Base-by-base conservation (phyloP, 2,113 vertebrate species). In the Lota lota region DNA sequence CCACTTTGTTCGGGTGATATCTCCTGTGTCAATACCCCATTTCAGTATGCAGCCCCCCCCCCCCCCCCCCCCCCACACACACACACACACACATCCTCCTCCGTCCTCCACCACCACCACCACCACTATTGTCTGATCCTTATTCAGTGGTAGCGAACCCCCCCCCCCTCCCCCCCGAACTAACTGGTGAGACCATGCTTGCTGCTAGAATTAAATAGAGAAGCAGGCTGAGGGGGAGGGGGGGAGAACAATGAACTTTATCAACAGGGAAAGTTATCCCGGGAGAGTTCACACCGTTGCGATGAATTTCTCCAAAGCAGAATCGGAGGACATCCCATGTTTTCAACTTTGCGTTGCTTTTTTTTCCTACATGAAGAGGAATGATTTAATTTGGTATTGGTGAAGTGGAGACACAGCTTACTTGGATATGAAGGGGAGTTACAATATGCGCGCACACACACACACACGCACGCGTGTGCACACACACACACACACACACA, bases 101-200 rank as follows among this genome's bases (percentile, higher is more conserved):
- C 51, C 2, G 3, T 53, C 3, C 51, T 14, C 51, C 51, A 12
- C 51, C 51, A 12, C 51, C 51, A 3, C 82, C 83, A 77, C 81
- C 87, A 79, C 73, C 68, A 79, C 90, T 89, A 90, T 93, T 93
- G 91, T 93, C 86, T 90, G 86, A 88, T 89, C 84, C 85, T 87
- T 81, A 90, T 90, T 87, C 87, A 87, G 83, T 83, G 86, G 82
- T 85, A 12, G 56, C 15, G n/a, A 20, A 19, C 18, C 24, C 24
- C 24, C 28, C 28, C 28, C 28, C 28, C 28, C 28, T 6, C 28
- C 28, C 28, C 28, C 87, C 85, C 76, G 82, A 83, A 79, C 88
- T 90, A 92, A 92, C 90, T 90, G 92, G 89, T 92, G 88, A 87
- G 88, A 91, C 88, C 81, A 85, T 85, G 85, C 88, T 82, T 87